Evolutionary conservation across 2,888 invertebrate genomes (phyloP).

Genomic region (Operophtera brumata): DNA sequence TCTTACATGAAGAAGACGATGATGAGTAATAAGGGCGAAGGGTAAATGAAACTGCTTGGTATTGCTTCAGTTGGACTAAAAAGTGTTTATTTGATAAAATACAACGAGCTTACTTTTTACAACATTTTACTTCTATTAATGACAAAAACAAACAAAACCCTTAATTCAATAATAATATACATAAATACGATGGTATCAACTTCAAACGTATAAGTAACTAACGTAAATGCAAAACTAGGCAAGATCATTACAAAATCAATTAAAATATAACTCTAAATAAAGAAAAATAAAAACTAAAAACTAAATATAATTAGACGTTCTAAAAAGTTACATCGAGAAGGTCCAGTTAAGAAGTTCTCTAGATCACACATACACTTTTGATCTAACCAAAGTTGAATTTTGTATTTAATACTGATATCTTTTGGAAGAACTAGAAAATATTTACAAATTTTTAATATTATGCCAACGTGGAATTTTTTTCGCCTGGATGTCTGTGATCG

Average conservation of each 20-base stretch:
- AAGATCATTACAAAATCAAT: constrained; percentile 72
- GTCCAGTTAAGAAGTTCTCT: constrained; percentile 68
- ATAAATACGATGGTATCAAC: constrained; percentile 80
- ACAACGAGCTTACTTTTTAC: constrained; percentile 82
- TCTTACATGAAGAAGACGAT: too few species aligned
- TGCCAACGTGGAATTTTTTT: constrained; percentile 73
- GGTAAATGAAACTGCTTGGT: constrained; percentile 66
- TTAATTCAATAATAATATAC: constrained; percentile 78
- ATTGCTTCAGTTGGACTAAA: constrained; percentile 81
- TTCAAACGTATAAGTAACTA: constrained; percentile 77
- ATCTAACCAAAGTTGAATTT: constrained; percentile 79
- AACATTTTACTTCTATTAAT: constrained; percentile 81
- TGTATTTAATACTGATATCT: constrained; percentile 81
- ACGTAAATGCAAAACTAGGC: constrained; percentile 80
- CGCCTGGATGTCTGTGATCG: constrained; percentile 77
- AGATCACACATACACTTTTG: constrained; percentile 80
- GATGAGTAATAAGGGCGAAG: background rate
- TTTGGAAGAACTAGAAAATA: constrained; percentile 80
- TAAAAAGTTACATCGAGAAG: constrained; percentile 68
- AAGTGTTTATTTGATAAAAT: constrained; percentile 82
- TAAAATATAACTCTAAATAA: constrained; percentile 65
- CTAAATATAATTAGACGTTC: constrained; percentile 54
- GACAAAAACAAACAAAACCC: constrained; percentile 80
- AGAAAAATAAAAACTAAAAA: constrained; percentile 53
- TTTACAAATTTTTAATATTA: constrained; percentile 64